phyloP scores from a whole-genome alignment of 2,888 invertebrate species.

The Caradrina clavipalpis region DNA sequence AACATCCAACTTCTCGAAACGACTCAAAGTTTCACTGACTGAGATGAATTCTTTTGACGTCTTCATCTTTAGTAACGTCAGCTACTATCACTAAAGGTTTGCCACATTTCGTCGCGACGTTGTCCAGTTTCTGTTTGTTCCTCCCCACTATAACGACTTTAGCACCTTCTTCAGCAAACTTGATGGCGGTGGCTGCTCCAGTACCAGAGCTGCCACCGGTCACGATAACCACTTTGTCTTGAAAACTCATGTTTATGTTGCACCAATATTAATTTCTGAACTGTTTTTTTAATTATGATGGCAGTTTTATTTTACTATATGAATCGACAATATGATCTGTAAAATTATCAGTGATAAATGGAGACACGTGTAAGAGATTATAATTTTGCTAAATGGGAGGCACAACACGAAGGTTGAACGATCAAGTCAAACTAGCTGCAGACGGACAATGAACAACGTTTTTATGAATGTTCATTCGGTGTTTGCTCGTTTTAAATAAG shows the following conservation, averaged over 20 bases:
- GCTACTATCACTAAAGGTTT: slow-evolving; percentile 34
- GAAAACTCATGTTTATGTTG: slow-evolving; percentile 61
- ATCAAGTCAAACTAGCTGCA: not conserved
- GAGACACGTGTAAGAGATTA: not conserved
- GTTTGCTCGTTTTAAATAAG: not conserved
- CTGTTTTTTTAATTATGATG: not conserved
- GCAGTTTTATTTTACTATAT: not conserved
- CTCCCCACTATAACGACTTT: slow-evolving; percentile 63
- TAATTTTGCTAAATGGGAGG: not conserved
- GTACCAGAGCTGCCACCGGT: slow-evolving; percentile 70
- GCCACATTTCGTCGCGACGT: slow-evolving; percentile 30
- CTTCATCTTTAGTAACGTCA: slow-evolving; percentile 36
- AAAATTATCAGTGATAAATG: not conserved
- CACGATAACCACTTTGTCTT: slow-evolving; percentile 66
- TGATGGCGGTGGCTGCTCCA: slow-evolving; percentile 63
- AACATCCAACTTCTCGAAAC: slow-evolving; percentile 30
- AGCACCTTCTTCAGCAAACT: slow-evolving; percentile 59
- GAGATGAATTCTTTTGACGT: slow-evolving; percentile 35
- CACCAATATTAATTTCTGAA: not conserved
- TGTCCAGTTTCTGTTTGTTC: slow-evolving; percentile 52
- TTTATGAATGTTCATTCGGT: not conserved
- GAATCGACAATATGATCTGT: not conserved
- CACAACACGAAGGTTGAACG: not conserved
- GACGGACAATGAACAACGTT: too few species aligned
- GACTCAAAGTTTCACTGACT: slow-evolving; percentile 25